Percentiles rank a stretch among this genome's conserved stretches.
phyloP scores from a whole-genome alignment of 2,113 vertebrate genomes.

The Rhizomys pruinosus region DNA sequence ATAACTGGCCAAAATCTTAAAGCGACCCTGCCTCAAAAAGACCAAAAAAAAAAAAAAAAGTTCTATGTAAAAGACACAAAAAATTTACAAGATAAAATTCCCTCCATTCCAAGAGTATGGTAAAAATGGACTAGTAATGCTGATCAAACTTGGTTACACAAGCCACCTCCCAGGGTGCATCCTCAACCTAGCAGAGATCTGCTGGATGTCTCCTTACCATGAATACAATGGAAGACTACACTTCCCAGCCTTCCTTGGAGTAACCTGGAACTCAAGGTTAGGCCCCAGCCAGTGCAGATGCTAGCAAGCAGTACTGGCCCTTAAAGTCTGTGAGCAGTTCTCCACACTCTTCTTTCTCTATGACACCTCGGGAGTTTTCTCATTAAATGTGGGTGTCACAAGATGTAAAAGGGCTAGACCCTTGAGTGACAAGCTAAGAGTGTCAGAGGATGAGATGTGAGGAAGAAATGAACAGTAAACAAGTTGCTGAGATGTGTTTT shows the following conservation, averaged over 20 bases:
- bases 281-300: background rate
- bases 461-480: background rate
- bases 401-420: background rate
- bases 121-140: background rate
- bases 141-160: background rate
- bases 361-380: background rate
- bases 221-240: conserved; percentile 18
- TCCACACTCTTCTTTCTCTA: background rate
- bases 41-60: too few relatives aligned
- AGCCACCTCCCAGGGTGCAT: background rate
- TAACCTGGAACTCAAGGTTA: background rate
- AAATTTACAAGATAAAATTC: background rate
- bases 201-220: background rate
- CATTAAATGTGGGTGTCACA: background rate
- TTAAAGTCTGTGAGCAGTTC: too few relatives aligned
- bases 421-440: background rate
- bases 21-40: too few relatives aligned
- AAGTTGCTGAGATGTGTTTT: background rate
- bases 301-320: too few relatives aligned
- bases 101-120: background rate
- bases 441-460: background rate
- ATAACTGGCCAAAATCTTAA: too few relatives aligned
- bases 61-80: too few relatives aligned
- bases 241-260: background rate
- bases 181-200: background rate